A percentile compares a stretch with the other conserved stretches of the same genome.
phyloP scores from a whole-genome alignment of 2,888 invertebrate species.

The Agriopis leucophaearia region DNA sequence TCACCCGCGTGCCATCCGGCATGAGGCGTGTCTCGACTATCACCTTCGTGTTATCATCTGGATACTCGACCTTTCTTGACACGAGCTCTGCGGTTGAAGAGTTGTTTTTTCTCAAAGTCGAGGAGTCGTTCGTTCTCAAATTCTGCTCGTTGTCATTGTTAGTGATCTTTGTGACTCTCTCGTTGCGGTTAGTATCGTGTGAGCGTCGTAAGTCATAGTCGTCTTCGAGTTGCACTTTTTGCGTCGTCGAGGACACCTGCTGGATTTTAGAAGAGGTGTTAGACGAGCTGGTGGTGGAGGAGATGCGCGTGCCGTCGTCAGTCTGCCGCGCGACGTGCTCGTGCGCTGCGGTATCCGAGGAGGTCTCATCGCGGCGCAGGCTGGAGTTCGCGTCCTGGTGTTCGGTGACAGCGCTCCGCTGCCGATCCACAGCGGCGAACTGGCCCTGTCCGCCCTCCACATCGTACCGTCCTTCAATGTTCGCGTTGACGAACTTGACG shows the following conservation, averaged over 20 bases:
- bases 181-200: slow-evolving; percentile 62
- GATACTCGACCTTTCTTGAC: slow-evolving; percentile 80
- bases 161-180: slow-evolving; percentile 58
- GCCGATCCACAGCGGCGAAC: slow-evolving; percentile 88
- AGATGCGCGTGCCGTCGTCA: slow-evolving; percentile 73
- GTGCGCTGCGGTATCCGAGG: slow-evolving; percentile 70
- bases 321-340: slow-evolving; percentile 74
- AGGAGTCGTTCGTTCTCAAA: slow-evolving; percentile 28
- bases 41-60: slow-evolving; percentile 89
- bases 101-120: slow-evolving; percentile 24
- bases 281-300: slow-evolving; percentile 73
- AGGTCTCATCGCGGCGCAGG: slow-evolving; percentile 72
- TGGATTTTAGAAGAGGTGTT: slow-evolving; percentile 69
- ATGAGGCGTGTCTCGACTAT: slow-evolving; percentile 89
- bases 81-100: slow-evolving; percentile 9
- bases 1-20: slow-evolving; percentile 89
- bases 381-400: slow-evolving; percentile 77
- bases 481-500: slow-evolving; percentile 86
- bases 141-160: slow-evolving; percentile 52
- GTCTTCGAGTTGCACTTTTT: slow-evolving; percentile 72
- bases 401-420: slow-evolving; percentile 83
- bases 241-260: slow-evolving; percentile 69
- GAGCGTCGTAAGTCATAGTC: slow-evolving; percentile 58
- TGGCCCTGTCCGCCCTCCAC: slow-evolving; percentile 88
- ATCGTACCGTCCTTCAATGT: slow-evolving; percentile 88